These are phyloP conservation scores for Catamblyrhynchus diadema DNA, from an alignment of 2,797 vertebrate genomes.

Conservation along the genomic window DNA sequence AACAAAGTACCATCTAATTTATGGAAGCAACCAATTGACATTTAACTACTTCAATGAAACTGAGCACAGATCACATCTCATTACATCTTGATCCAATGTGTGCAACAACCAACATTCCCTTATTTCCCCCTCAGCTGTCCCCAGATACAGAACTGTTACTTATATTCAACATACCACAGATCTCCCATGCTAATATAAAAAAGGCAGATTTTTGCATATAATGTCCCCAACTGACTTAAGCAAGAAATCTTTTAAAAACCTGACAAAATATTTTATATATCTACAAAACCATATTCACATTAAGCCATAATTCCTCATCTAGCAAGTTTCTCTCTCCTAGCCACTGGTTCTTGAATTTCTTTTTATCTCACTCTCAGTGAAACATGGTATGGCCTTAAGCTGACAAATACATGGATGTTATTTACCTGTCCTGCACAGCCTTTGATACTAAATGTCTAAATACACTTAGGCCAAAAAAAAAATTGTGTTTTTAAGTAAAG, in stretches of 20 bases:
- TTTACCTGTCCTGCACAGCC: neutral
- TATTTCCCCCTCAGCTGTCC: neutral
- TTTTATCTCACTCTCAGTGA: neutral
- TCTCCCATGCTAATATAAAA: neutral
- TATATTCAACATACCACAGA: neutral
- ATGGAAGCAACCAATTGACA: conserved; percentile 48
- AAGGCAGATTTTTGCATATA: neutral
- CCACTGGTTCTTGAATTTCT: neutral
- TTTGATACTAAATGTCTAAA: neutral
- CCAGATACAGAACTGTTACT: neutral
- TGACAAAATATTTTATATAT: neutral
- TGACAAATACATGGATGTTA: neutral
- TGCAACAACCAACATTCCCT: neutral
- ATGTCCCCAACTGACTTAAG: neutral
- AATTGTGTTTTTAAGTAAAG: neutral
- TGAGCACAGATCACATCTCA: conserved; percentile 48
- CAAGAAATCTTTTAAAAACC: neutral
- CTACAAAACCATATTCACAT: neutral
- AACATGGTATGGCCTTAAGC: fast-evolving
- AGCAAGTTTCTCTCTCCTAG: neutral
- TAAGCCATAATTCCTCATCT: neutral
- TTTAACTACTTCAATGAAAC: conserved; percentile 54
- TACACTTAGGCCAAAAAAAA: neutral
- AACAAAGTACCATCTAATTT: conserved; percentile 32
- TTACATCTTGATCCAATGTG: conserved; percentile 63